Base-by-base conservation (phyloP, 1,140 invertebrate genomes). In the Eueides isabella region DNA sequence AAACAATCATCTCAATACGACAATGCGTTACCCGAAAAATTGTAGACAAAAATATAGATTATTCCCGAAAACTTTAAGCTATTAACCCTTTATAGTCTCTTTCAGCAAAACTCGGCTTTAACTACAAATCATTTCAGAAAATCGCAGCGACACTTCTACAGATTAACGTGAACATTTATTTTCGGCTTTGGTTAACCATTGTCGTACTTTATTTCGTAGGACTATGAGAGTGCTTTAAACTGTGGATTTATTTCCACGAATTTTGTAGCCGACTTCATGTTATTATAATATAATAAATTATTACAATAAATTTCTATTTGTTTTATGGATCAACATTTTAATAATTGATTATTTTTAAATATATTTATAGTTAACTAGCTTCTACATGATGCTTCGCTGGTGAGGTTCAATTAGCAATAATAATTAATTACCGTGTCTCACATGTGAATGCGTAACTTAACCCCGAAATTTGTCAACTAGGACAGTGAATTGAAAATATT, bases 161-260 rank as follows among this genome's bases (percentile, higher is more conserved):
- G 28, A 67, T 48, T 67, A 67, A 29, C 41, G 66, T 48, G 19
- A 44, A 48, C 66, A 48, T 67, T 67, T 67, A 67, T 33, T 67
- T 67, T 67, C 44, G 35, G 44, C 38, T 67, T 67, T 30, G 66
- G 26, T 30, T 23, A 7, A 7, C n/a, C 5, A 44, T 44, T 44
- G 41, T 44, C 41, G 41, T 44, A 44, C 41, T 44, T 44, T 44
- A 44, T 19, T 44, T 44, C 41, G 41, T 44, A 44, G 0, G 16
- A 44, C 41, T 44, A 44, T 44, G 41, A 44, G n/a, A 44, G 41
- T n/a, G 16, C n/a, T 44, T 44, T 44, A 16, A 44, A 44, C 41
- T 44, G 0, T 44, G 41, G n/a, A 44, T 19, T 44, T 44, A 44
- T 44, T 44, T n/a, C 41, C 41, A 44, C 14, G 41, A 16, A 44